Conservation (phyloP, 2,113 vertebrate genomes). For the Chlorodrepanis virens region DNA sequence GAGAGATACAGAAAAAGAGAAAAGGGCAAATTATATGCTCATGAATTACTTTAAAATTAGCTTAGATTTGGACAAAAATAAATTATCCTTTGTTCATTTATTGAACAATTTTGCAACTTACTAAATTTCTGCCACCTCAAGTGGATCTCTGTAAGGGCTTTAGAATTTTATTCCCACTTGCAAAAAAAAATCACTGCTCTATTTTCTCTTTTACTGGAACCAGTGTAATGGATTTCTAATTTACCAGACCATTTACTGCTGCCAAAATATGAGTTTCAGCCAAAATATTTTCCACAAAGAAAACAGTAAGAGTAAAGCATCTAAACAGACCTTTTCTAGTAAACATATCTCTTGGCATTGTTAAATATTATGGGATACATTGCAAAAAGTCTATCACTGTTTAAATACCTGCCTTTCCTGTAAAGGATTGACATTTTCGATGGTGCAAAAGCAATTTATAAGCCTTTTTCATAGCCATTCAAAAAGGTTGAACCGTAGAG, state of each 20-base stretch:
- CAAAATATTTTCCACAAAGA: neutral
- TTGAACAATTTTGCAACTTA: neutral
- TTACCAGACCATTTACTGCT: neutral
- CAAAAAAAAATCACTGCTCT: neutral
- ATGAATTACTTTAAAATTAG: neutral
- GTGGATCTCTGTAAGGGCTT: neutral
- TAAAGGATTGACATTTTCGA: neutral
- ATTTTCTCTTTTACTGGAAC: neutral
- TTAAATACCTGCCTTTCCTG: neutral
- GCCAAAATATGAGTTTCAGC: neutral
- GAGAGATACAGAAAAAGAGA: neutral
- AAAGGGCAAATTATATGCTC: neutral
- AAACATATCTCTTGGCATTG: neutral
- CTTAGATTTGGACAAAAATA: neutral
- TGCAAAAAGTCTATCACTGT: neutral
- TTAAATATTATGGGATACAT: neutral
- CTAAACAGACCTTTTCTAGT: neutral
- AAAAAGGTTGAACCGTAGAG: neutral
- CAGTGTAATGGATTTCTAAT: neutral
- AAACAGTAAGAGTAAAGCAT: neutral
- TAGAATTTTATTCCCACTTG: neutral
- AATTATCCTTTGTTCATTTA: neutral
- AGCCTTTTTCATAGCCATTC: neutral
- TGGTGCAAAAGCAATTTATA: neutral
- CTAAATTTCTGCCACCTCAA: neutral